phyloP scores from a whole-genome alignment of 2,113 vertebrate species.

The Mus pahari region DNA sequence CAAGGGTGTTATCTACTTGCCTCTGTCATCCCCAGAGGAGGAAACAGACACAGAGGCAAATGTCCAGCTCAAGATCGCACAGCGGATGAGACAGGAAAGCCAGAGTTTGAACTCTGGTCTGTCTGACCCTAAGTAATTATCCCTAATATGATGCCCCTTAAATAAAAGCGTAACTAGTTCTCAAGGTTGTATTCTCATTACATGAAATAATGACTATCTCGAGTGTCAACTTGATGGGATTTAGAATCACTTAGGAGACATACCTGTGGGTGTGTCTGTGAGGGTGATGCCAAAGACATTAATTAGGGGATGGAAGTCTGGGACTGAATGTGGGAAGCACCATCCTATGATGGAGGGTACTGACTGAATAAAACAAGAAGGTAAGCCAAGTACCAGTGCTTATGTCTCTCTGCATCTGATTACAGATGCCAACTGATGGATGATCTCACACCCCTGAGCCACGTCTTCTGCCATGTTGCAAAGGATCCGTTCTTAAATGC shows the following conservation, averaged over 20 bases:
- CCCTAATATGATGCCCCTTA: neutral
- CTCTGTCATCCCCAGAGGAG: neutral
- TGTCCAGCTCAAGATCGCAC: neutral
- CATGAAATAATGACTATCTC: neutral
- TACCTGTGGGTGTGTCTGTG: neutral
- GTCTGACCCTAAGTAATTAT: neutral
- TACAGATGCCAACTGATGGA: neutral
- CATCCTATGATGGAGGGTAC: neutral
- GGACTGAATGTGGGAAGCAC: neutral
- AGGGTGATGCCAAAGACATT: neutral
- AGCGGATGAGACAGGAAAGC: neutral
- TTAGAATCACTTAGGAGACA: neutral
- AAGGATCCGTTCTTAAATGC: neutral
- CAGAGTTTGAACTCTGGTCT: neutral
- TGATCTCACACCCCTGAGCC: neutral
- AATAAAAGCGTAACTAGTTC: neutral
- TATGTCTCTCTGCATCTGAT: neutral
- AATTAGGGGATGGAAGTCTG: neutral
- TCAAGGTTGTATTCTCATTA: neutral
- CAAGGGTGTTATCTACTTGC: accelerated
- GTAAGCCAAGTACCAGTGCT: too few relatives aligned
- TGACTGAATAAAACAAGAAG: neutral
- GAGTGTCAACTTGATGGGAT: neutral
- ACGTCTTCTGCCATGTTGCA: neutral
- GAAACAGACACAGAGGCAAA: neutral